Conservation (phyloP, 2,797 vertebrate species). For the Microcaecilia unicolor region DNA sequence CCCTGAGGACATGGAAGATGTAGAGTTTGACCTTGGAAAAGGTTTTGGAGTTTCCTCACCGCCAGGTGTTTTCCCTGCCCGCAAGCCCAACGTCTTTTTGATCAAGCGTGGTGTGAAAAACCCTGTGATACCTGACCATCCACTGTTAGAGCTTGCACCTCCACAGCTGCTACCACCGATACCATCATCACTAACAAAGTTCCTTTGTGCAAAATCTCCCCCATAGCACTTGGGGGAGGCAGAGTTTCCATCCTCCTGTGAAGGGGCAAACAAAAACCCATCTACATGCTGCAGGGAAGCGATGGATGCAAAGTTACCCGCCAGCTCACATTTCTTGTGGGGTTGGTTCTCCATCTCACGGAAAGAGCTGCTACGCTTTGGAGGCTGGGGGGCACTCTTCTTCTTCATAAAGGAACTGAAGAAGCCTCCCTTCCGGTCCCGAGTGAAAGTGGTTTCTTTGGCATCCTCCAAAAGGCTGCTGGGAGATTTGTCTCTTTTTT, state of each 20-base stretch:
- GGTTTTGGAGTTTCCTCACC: constrained; percentile 73
- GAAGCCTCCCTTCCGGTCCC: constrained; percentile 93
- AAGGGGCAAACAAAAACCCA: constrained; percentile 63
- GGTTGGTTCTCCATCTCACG: constrained; percentile 96
- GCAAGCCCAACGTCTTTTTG: constrained; percentile 92
- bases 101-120: constrained; percentile 97
- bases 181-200: constrained; percentile 50
- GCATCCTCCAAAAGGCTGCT: constrained; percentile 81
- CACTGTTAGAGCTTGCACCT: constrained; percentile 64
- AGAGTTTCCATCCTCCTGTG: constrained; percentile 76
- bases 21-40: constrained; percentile 96
- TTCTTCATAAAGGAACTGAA: constrained; percentile 98
- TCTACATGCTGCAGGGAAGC: constrained; percentile 78
- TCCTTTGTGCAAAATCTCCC: constrained; percentile 81
- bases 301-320: constrained; percentile 69
- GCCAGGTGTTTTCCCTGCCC: constrained; percentile 78
- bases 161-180: constrained; percentile 44
- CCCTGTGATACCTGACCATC: constrained; percentile 90
- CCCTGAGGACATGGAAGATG: constrained; percentile 95
- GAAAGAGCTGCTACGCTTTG: constrained; percentile 94
- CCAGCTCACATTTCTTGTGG: constrained; percentile 92
- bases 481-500: constrained; percentile 92
- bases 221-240: constrained; percentile 81
- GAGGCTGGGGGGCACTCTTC: constrained; percentile 88
- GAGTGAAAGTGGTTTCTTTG: constrained; percentile 84